These are phyloP conservation scores for Galleria mellonella DNA, from an alignment of 1,140 invertebrate genomes.

Conservation along the genomic window DNA sequence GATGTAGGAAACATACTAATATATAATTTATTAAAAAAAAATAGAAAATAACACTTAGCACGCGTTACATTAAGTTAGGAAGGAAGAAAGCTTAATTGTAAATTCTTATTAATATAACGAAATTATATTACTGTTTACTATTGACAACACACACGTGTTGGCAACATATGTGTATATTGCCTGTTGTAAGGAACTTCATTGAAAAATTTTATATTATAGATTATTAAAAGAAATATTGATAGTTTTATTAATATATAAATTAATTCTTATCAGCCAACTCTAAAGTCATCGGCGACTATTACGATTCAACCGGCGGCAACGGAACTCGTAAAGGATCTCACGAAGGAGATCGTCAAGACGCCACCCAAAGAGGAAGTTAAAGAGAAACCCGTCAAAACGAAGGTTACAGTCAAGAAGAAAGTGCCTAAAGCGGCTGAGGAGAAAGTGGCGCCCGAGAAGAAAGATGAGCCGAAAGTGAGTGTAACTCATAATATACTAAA, in stretches of 20 bases:
- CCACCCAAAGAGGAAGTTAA: conserved; percentile 34
- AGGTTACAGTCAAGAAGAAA: conserved; percentile 31
- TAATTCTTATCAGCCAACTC: conserved; percentile 21
- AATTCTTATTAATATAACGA: no score
- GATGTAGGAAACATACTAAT: no score
- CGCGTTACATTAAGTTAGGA: no score
- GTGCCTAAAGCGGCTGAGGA: conserved; percentile 33
- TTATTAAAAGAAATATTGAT: no score
- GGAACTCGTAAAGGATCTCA: conserved; percentile 24
- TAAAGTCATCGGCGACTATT: conserved; percentile 62
- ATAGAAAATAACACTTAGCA: no score
- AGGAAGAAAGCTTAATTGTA: no score
- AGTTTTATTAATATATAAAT: neutral
- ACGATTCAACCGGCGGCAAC: conserved; percentile 44
- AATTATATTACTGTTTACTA: no score
- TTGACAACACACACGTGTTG: no score
- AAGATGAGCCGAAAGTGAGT: conserved; percentile 45
- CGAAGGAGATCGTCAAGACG: conserved; percentile 21
- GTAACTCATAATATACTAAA: conserved; percentile 3
- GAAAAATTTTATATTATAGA: no score
- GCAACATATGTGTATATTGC: no score
- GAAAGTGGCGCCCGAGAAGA: conserved; percentile 34
- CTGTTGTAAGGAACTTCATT: no score
- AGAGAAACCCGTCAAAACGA: conserved; percentile 30
- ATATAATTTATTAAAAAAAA: no score